These are phyloP conservation scores for Drosophila arawakana DNA, from an alignment of 1,140 invertebrate genomes.

Conservation along the genomic window DNA sequence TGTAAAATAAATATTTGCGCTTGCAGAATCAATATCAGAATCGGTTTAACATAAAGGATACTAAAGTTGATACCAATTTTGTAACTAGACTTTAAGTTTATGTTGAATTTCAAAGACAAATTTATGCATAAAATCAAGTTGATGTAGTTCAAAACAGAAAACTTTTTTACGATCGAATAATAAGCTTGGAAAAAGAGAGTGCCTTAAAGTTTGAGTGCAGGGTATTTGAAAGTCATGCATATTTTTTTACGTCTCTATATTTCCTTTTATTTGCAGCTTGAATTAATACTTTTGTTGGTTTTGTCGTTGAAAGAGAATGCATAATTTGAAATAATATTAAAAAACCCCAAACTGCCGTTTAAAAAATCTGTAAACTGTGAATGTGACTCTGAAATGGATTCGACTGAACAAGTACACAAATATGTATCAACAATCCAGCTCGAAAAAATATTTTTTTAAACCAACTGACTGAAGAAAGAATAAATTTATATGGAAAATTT, in stretches of 20 bases:
- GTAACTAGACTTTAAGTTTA: too few relatives aligned
- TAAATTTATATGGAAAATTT: slow-evolving; percentile 4
- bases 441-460: neutral
- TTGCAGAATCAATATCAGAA: too few relatives aligned
- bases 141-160: too few relatives aligned
- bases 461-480: neutral
- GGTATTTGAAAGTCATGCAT: too few relatives aligned
- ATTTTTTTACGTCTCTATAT: neutral
- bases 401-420: neutral
- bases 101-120: too few relatives aligned
- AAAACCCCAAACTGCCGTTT: slow-evolving; percentile 19
- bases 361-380: slow-evolving; percentile 20
- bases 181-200: too few relatives aligned
- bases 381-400: slow-evolving; percentile 7
- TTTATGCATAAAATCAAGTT: too few relatives aligned
- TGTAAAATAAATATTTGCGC: too few relatives aligned
- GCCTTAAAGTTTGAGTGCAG: too few relatives aligned
- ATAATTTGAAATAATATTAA: slow-evolving; percentile 48
- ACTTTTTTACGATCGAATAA: too few relatives aligned
- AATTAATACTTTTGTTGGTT: slow-evolving; percentile 5
- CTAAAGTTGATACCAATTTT: too few relatives aligned
- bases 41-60: too few relatives aligned
- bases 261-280: slow-evolving; percentile 4
- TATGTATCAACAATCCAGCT: slow-evolving; percentile 6
- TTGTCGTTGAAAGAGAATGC: slow-evolving; percentile 54